Conservation (phyloP, 2,113 vertebrate genomes). For the Alectura lathami region DNA sequence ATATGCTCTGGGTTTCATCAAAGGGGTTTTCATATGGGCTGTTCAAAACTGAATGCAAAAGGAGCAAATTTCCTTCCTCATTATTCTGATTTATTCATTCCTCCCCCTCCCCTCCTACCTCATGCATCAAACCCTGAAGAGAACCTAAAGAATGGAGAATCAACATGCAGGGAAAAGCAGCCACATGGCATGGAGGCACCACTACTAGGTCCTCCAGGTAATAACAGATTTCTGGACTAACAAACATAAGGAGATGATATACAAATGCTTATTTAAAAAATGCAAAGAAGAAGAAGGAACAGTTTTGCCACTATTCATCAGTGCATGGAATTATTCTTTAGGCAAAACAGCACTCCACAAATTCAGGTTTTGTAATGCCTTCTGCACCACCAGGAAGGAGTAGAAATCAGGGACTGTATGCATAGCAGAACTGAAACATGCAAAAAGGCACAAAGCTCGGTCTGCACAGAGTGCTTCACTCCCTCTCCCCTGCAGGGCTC, state of each 20-base stretch:
- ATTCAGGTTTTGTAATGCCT: not conserved
- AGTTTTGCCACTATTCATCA: not conserved
- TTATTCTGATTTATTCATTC: not conserved
- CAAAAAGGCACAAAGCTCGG: not conserved
- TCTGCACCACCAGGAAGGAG: not conserved
- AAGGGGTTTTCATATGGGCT: not conserved
- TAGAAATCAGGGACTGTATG: not conserved
- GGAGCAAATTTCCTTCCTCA: not conserved
- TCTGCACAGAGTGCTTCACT: fast-evolving
- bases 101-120: not conserved
- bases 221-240: not conserved
- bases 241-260: not conserved
- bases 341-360: not conserved
- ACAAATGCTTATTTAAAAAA: not conserved
- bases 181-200: not conserved
- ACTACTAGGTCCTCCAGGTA: not conserved
- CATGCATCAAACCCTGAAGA: not conserved
- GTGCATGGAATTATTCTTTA: not conserved
- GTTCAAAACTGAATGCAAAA: not conserved
- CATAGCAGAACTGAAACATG: not conserved
- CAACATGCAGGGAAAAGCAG: not conserved
- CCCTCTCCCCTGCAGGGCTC: not conserved
- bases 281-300: not conserved
- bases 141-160: not conserved
- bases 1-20: not conserved